phyloP scores from a whole-genome alignment of 2,113 vertebrate species.

The Plectropomus leopardus region DNA sequence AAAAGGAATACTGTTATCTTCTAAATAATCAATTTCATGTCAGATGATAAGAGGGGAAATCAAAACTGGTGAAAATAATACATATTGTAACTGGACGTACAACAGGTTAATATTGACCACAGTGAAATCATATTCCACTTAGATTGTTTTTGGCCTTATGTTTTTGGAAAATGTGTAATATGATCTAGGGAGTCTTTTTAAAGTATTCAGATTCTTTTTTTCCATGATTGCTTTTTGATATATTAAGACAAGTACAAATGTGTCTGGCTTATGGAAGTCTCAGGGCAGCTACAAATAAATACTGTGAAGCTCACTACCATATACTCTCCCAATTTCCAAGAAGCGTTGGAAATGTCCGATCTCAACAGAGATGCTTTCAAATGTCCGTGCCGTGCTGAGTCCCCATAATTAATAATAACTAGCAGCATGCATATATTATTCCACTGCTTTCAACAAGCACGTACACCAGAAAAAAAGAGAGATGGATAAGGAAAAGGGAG shows the following conservation, averaged over 20 bases:
- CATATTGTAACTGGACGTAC: constrained; percentile 13
- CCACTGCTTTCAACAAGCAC: constrained; percentile 72
- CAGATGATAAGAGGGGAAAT: constrained; percentile 3
- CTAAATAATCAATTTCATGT: constrained; percentile 13
- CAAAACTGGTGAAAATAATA: not conserved
- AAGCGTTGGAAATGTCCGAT: constrained; percentile 75
- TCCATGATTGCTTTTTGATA: constrained; percentile 81
- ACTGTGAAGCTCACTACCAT: constrained; percentile 67
- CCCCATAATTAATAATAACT: constrained; percentile 78
- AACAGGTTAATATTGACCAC: constrained; percentile 37
- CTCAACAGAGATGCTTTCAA: constrained; percentile 73
- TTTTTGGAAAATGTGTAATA: constrained; percentile 74
- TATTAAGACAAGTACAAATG: constrained; percentile 83
- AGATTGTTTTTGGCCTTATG: constrained; percentile 43
- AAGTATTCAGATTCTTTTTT: constrained; percentile 53
- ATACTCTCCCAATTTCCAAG: constrained; percentile 68
- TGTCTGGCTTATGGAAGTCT: constrained; percentile 79
- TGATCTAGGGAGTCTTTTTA: constrained; percentile 68
- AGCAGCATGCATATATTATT: constrained; percentile 78
- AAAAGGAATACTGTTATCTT: not conserved
- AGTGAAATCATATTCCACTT: constrained; percentile 55
- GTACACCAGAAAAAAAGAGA: constrained; percentile 52
- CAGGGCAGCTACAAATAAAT: constrained; percentile 83
- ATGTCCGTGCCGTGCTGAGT: constrained; percentile 63
- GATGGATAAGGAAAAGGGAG: constrained; percentile 67